phyloP scores from a whole-genome alignment of 2,113 vertebrate species.

The Tichodroma muraria region DNA sequence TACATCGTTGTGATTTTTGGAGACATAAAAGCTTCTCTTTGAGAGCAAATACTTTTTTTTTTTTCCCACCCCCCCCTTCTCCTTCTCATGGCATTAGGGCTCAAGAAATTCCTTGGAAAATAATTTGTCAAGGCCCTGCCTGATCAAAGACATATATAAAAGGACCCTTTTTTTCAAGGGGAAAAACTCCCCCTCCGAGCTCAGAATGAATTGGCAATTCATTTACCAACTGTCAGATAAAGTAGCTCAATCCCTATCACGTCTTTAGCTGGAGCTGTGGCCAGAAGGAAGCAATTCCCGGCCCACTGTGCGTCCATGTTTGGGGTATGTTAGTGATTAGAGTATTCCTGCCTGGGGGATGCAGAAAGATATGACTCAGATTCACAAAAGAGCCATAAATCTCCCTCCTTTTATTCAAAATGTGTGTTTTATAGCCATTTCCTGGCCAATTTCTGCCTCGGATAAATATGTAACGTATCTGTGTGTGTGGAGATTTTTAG shows the following conservation, averaged over 20 bases:
- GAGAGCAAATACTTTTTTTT: conserved; percentile 31
- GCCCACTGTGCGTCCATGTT: conserved; percentile 70
- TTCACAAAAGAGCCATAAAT: conserved; percentile 77
- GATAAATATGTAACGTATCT: conserved; percentile 76
- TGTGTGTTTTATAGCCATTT: conserved; percentile 78
- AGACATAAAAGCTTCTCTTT: conserved; percentile 63
- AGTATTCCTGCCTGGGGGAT: conserved; percentile 69
- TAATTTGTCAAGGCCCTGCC: conserved; percentile 73
- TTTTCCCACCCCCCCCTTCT: too few species aligned
- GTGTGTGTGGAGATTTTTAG: conserved; percentile 1
- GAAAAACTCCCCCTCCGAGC: conserved; percentile 41
- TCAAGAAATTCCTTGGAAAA: conserved; percentile 75
- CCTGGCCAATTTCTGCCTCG: conserved; percentile 73
- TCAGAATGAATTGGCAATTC: conserved; percentile 74
- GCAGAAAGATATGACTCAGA: conserved; percentile 76
- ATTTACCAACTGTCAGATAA: conserved; percentile 74
- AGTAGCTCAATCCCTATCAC: conserved; percentile 68
- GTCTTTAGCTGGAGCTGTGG: conserved; percentile 62
- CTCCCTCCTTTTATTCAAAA: conserved; percentile 74
- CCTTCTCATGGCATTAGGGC: conserved; percentile 49
- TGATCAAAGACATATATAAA: conserved; percentile 78
- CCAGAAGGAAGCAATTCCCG: conserved; percentile 78
- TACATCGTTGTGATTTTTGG: conserved; percentile 19
- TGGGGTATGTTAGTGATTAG: conserved; percentile 81
- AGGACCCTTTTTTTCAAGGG: conserved; percentile 32